phyloP scores from a whole-genome alignment of 2,797 vertebrate species.

The Propithecus deckenii region DNA sequence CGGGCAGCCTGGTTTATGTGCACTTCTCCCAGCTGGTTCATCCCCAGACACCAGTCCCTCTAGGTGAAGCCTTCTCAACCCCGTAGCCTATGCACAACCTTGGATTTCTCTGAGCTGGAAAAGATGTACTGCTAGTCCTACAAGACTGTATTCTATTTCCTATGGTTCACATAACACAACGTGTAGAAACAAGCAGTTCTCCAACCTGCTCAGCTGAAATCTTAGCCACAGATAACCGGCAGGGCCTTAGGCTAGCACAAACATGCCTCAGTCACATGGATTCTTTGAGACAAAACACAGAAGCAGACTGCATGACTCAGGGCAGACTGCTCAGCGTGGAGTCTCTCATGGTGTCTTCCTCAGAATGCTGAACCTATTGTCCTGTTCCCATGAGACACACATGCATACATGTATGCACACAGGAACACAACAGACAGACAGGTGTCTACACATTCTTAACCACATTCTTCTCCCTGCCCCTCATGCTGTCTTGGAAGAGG shows the following conservation, averaged over 20 bases:
- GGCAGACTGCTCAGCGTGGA: background rate
- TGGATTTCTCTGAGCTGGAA: background rate
- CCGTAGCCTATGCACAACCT: background rate
- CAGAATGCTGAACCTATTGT: background rate
- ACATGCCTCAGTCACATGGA: background rate
- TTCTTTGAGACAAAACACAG: background rate
- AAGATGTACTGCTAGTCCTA: background rate
- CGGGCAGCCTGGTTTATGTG: background rate
- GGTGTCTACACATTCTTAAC: background rate
- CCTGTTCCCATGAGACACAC: background rate
- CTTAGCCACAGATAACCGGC: background rate
- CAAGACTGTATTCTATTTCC: background rate
- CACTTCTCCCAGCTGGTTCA: background rate
- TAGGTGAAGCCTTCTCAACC: background rate
- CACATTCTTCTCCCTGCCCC: background rate
- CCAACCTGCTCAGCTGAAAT: background rate
- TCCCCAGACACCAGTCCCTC: background rate
- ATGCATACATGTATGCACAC: fast-evolving
- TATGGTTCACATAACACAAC: background rate
- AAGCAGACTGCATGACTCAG: background rate
- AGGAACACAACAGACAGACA: too few relatives aligned
- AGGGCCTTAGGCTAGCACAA: background rate
- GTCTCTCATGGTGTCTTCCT: background rate
- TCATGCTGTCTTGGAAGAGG: background rate
- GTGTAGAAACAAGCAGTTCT: background rate